These are phyloP conservation scores for Orthonyx spaldingii DNA, from an alignment of 2,113 vertebrate genomes.

Conservation along the genomic window DNA sequence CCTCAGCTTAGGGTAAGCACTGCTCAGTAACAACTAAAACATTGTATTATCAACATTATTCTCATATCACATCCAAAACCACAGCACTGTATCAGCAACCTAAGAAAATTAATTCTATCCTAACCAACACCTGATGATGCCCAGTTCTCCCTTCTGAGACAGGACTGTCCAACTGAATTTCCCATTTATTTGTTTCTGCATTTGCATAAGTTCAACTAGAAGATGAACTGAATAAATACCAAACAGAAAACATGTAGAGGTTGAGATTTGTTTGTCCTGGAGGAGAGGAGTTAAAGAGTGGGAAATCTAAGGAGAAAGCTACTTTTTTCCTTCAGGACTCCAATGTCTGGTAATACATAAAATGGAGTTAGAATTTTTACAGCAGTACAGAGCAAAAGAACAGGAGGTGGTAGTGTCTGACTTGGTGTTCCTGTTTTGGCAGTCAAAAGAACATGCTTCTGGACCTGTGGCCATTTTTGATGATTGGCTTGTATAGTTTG, in stretches of 20 bases:
- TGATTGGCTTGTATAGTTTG: neutral
- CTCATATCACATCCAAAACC: neutral
- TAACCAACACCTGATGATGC: neutral
- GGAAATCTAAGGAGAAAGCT: neutral
- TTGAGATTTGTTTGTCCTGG: neutral
- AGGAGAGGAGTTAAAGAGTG: neutral
- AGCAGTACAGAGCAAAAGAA: neutral
- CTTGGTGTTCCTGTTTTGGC: neutral
- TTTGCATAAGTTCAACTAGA: neutral
- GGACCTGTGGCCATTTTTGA: neutral
- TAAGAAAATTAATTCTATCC: neutral
- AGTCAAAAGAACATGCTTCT: neutral
- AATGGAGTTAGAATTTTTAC: neutral
- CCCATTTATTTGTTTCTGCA: neutral
- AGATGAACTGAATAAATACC: neutral
- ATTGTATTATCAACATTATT: neutral
- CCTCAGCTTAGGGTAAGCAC: accelerated
- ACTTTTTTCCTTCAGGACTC: neutral
- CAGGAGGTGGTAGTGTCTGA: neutral
- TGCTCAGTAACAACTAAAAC: neutral
- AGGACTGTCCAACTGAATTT: neutral
- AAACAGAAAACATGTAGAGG: neutral
- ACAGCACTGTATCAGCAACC: neutral
- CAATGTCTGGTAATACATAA: neutral
- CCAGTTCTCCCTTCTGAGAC: neutral